A percentile compares a stretch with the other conserved stretches of the same genome.
These are phyloP conservation scores for Coenobita brevimanus DNA, from an alignment of 1,140 invertebrate genomes.

Conservation along the genomic window DNA sequence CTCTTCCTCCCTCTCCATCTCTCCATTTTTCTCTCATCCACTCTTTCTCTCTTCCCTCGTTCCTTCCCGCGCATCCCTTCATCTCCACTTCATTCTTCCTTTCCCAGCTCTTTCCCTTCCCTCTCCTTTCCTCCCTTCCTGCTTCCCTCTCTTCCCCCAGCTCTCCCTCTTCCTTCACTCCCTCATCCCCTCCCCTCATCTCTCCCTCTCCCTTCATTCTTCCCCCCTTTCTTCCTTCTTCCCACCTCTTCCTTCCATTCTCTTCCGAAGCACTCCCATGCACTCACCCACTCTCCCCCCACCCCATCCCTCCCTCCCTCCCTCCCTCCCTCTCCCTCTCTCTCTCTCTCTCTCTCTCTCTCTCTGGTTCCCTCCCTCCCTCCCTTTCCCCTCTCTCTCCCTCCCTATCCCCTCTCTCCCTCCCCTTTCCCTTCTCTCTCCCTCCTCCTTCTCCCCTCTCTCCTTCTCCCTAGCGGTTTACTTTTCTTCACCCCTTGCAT, in stretches of 20 bases:
- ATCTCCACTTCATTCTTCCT: too few relatives aligned
- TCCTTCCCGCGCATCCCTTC: neutral
- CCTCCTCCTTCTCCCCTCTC: neutral
- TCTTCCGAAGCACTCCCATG: too few relatives aligned
- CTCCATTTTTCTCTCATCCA: neutral
- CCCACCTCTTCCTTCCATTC: neutral
- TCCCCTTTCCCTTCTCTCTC: neutral
- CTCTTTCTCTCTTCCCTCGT: neutral
- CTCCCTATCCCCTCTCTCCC: neutral
- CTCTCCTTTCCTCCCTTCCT: neutral
- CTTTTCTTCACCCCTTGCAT: neutral
- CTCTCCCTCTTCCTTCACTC: neutral
- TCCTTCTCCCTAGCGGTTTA: neutral
- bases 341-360: constrained; percentile 18
- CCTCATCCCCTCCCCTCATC: neutral
- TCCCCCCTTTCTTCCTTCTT: neutral
- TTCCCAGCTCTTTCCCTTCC: too few relatives aligned
- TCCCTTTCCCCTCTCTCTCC: constrained; percentile 23
- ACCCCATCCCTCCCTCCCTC: neutral
- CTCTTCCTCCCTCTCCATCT: too few relatives aligned
- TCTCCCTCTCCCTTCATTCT: neutral
- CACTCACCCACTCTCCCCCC: too few relatives aligned
- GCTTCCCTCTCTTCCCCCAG: neutral
- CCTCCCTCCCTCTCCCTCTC: constrained; percentile 7
- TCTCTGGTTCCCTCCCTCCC: constrained; percentile 11